Evolutionary conservation across 2,888 invertebrate genomes (phyloP).

Genomic region (Cephus runcator): DNA sequence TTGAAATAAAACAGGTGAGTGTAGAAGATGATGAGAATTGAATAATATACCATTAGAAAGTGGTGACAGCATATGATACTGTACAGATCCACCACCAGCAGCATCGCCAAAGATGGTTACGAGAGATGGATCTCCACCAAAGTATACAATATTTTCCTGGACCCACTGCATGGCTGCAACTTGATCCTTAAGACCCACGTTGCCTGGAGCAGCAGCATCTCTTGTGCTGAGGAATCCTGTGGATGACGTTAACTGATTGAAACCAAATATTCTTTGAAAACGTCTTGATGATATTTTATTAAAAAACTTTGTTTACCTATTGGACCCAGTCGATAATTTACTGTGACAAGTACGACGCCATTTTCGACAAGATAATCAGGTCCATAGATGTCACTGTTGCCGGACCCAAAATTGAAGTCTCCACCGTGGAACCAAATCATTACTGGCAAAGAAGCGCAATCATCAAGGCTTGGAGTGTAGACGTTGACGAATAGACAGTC

Average conservation of each 20-base stretch:
- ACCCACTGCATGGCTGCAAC: conserved; percentile 61
- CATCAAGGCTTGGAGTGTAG: no score
- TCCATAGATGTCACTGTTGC: conserved; percentile 42
- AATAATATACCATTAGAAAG: conserved; percentile 17
- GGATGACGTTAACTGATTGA: no score
- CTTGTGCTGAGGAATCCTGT: conserved; percentile 48
- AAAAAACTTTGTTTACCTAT: conserved; percentile 36
- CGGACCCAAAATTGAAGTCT: conserved; percentile 9
- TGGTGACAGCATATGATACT: conserved; percentile 63
- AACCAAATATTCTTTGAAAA: no score
- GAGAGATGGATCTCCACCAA: conserved; percentile 61
- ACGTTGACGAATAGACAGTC: no score
- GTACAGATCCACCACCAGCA: conserved; percentile 64
- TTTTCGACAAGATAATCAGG: conserved; percentile 54
- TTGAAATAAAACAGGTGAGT: no score
- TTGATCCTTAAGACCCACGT: conserved; percentile 65
- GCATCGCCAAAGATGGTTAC: conserved; percentile 65
- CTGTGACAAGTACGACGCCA: conserved; percentile 54
- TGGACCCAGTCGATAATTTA: conserved; percentile 52
- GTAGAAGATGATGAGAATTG: no score
- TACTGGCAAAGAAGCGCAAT: no score
- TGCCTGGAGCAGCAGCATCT: conserved; percentile 24
- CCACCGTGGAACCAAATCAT: no score
- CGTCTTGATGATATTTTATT: no score
- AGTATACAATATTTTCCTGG: conserved; percentile 57